A percentile compares a stretch with the other conserved stretches of the same genome.
Conservation (phyloP, 2,888 invertebrate species). For the Ectemnius continuus region DNA sequence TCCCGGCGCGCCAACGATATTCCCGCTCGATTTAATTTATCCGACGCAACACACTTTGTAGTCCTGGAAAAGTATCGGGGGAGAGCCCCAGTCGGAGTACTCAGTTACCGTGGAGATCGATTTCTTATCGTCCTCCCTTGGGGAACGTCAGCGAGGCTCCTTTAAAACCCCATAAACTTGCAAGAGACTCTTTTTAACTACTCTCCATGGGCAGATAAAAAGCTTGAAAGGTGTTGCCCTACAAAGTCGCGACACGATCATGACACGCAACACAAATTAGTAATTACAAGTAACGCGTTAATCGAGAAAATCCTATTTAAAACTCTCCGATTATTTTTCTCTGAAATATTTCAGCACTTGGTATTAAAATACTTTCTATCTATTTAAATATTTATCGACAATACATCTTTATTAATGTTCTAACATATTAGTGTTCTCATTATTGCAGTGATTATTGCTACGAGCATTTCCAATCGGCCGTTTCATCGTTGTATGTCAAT, state of each 20-base stretch:
- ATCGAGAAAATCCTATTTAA: no score
- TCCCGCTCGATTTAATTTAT: constrained; percentile 29
- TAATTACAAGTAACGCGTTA: neutral
- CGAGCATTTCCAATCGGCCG: no score
- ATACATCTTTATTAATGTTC: no score
- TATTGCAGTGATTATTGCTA: no score
- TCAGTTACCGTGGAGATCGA: constrained; percentile 52
- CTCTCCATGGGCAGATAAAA: constrained; percentile 24
- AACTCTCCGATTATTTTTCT: no score
- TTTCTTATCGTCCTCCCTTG: constrained; percentile 41
- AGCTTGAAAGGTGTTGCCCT: constrained; percentile 13
- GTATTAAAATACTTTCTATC: neutral
- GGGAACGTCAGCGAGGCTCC: constrained; percentile 20
- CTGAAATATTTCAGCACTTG: no score
- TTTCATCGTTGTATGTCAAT: no score
- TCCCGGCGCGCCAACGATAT: constrained; percentile 27
- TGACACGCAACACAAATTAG: neutral
- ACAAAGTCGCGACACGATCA: neutral
- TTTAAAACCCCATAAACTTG: constrained; percentile 49
- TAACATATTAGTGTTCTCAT: no score
- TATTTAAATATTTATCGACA: neutral
- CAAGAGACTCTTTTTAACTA: constrained; percentile 35
- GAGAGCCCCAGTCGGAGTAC: constrained; percentile 33
- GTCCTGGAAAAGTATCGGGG: constrained; percentile 24
- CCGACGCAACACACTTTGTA: constrained; percentile 32